Base-by-base conservation (phyloP, 2,888 invertebrate species). In the Sinotaia quadrata region DNA sequence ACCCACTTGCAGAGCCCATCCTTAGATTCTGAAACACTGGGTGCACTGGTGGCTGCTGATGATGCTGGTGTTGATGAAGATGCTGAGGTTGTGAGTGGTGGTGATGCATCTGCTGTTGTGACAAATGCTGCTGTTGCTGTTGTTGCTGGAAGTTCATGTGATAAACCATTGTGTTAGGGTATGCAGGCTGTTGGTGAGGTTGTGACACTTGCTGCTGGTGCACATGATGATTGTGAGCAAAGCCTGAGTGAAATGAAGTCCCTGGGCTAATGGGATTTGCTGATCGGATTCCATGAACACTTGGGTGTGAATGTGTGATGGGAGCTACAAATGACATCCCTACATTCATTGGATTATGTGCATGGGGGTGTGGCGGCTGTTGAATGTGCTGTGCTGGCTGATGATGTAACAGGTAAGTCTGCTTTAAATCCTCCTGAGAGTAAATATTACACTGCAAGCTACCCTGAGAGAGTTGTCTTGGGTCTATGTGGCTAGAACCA, bases 11-110 rank as follows among this genome's bases (percentile, higher is more conserved):
- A n/a, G 49, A 60, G 58, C 58, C 36, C 41, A 71, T 47, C 21
- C 60, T 52, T 52, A 58, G 59, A 29, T 47, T 56, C 54, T 65
- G 68, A 34, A 71, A 54, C 51, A 65, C 52, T 27, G 52, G 52
- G 52, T 62, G 52, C 2, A 29, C 31, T 4, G 51, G 33, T 10
- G 36, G 59, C 21, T 59, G 27, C 33, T 49, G 57, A 27, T 36
- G 68, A 27, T 59, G 65, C 24, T 54, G 67, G 59, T 59, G 59
- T 10, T 65, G 65, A 2, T 29, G 33, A 21, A 59, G 33, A 0
- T 29, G 15, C 29, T 68, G 49, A 5, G 8, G 7, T 3, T 41
- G 51, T 24, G 59, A 41, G 27, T 54, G 54, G 54, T 51, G 71
- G n/a, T 44, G 34, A 21, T 57, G 47, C 27, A 31, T 18, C 27